A percentile compares a stretch with the other conserved stretches of the same genome.
phyloP scores from a whole-genome alignment of 2,797 vertebrate species.

The Melanotaenia nigrans region DNA sequence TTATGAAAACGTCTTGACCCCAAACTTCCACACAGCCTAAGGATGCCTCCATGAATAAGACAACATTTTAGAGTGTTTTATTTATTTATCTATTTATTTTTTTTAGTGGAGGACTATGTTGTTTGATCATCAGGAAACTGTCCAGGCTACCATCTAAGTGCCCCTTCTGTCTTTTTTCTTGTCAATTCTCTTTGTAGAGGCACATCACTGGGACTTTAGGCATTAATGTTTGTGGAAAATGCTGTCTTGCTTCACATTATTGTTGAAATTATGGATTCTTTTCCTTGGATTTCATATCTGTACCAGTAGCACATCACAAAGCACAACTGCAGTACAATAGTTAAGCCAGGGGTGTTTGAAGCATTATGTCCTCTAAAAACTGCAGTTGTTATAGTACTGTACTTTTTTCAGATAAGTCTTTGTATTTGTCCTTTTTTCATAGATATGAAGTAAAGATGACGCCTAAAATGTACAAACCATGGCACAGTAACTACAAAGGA shows the following conservation, averaged over 20 bases:
- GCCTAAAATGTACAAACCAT: not conserved
- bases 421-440: not conserved
- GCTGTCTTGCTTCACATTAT: conserved; percentile 41
- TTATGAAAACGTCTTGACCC: conserved; percentile 28
- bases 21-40: conserved; percentile 37
- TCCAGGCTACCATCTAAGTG: conserved; percentile 43
- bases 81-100: not conserved
- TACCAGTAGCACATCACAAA: conserved; percentile 14
- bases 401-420: not conserved
- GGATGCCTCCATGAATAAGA: conserved; percentile 37
- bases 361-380: not conserved
- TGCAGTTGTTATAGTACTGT: not conserved
- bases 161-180: conserved; percentile 43
- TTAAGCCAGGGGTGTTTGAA: not conserved
- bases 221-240: conserved; percentile 50
- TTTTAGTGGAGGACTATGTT: conserved; percentile 28
- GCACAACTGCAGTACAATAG: not conserved
- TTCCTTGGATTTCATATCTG: conserved; percentile 1
- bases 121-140: conserved; percentile 54
- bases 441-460: not conserved
- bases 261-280: conserved; percentile 36
- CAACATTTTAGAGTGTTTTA: conserved; percentile 15
- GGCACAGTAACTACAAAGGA: not conserved
- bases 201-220: conserved; percentile 47
- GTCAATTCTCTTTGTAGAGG: conserved; percentile 13